These are phyloP conservation scores for Rallus limicola DNA, from an alignment of 2,113 vertebrate genomes.

Conservation along the genomic window DNA sequence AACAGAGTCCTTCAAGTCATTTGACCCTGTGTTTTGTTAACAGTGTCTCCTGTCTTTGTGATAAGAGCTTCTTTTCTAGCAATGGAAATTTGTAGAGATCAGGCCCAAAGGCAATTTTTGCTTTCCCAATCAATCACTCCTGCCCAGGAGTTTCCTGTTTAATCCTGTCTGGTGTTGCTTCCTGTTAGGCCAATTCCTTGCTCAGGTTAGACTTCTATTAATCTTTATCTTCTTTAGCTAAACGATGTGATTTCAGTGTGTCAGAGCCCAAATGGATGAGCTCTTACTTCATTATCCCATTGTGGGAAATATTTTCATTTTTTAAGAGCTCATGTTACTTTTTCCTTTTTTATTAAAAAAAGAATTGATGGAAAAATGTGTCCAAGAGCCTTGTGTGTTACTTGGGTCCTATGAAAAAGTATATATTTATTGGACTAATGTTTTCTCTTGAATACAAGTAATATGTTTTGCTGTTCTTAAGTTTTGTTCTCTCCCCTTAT, in stretches of 20 bases:
- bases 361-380: neutral
- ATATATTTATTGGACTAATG: neutral
- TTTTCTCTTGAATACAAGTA: neutral
- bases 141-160: neutral
- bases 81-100: neutral
- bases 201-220: neutral
- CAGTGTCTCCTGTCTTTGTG: neutral
- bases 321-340: neutral
- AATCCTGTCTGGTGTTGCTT: neutral
- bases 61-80: neutral
- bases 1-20: neutral
- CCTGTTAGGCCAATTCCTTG: neutral
- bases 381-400: neutral
- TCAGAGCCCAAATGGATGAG: neutral
- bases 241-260: neutral
- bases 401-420: neutral
- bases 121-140: neutral
- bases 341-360: neutral
- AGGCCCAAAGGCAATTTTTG: neutral
- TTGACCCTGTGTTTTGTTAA: neutral
- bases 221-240: neutral
- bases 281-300: neutral
- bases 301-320: neutral
- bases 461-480: neutral
- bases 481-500: neutral